These are phyloP conservation scores for Chalcis sispes DNA, from an alignment of 2,888 invertebrate species.

Conservation along the genomic window DNA sequence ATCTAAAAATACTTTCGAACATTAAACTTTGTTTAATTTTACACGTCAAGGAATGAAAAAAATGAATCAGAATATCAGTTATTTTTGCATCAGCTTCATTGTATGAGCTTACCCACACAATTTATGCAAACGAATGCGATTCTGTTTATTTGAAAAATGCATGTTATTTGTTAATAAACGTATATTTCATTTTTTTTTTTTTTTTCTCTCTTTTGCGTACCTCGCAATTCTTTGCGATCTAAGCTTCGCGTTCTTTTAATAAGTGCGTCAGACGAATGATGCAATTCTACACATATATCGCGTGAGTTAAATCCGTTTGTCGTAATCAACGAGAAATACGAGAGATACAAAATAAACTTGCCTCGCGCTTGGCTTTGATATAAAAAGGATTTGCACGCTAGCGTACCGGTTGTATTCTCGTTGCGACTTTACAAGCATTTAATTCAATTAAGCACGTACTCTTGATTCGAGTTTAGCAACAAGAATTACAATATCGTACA, in stretches of 20 bases:
- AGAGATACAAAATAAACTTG: constrained; percentile 35
- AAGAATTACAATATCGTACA: background rate
- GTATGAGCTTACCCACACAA: too few relatives aligned
- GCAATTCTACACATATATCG: constrained; percentile 28
- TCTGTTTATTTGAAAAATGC: background rate
- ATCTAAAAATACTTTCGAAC: too few relatives aligned
- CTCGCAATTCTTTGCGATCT: background rate
- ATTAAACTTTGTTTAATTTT: too few relatives aligned
- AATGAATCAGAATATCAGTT: too few relatives aligned
- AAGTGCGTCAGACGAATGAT: constrained; percentile 6
- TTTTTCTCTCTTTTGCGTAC: background rate
- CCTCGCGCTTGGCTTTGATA: background rate
- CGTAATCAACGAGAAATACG: constrained; percentile 41
- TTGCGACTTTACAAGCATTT: constrained; percentile 26
- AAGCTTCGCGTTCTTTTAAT: constrained; percentile 23
- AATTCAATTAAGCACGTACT: constrained; percentile 33
- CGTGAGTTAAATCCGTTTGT: constrained; percentile 39
- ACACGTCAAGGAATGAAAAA: too few relatives aligned
- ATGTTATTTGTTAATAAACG: constrained; percentile 4
- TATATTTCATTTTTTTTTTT: background rate
- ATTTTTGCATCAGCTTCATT: too few relatives aligned
- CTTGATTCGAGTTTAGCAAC: background rate
- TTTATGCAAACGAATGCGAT: too few relatives aligned
- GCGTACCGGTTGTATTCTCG: background rate
- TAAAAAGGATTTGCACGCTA: background rate